Evolutionary conservation across 2,113 vertebrate genomes (phyloP).

Genomic region (Xiphophorus maculatus): DNA sequence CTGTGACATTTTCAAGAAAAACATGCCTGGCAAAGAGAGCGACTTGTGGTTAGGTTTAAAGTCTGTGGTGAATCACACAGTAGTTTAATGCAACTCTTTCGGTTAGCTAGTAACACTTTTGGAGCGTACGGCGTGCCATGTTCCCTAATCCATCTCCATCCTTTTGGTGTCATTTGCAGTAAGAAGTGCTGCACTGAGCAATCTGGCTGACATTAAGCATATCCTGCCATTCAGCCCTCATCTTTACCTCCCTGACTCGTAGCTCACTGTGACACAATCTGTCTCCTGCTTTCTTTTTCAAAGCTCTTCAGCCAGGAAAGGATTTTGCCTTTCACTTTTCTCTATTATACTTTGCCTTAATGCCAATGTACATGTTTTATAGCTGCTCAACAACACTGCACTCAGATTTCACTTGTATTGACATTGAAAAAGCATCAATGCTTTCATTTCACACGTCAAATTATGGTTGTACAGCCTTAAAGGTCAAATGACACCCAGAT

Average conservation of each 20-base stretch:
- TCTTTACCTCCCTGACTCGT: slow-evolving; percentile 63
- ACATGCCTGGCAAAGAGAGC: slow-evolving; percentile 11
- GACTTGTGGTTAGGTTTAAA: slow-evolving; percentile 46
- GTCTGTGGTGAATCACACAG: slow-evolving; percentile 15
- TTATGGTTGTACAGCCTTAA: background rate
- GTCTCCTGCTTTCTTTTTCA: slow-evolving; percentile 50
- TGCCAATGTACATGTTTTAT: background rate
- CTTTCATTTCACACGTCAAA: background rate
- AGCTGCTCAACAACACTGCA: slow-evolving; percentile 1
- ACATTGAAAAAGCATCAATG: background rate
- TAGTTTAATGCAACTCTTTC: slow-evolving; percentile 34
- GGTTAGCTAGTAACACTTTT: slow-evolving; percentile 46
- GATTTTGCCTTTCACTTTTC: slow-evolving; percentile 59
- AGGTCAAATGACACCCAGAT: no score
- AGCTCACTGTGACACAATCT: slow-evolving; percentile 72
- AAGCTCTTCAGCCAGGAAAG: slow-evolving; percentile 46
- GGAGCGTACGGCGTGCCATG: slow-evolving; percentile 45
- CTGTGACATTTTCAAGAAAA: slow-evolving; percentile 40
- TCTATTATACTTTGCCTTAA: slow-evolving; percentile 7
- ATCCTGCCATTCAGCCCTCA: slow-evolving; percentile 67
- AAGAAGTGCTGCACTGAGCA: slow-evolving; percentile 69
- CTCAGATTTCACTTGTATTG: background rate
- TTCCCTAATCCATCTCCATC: slow-evolving; percentile 70
- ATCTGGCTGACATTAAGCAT: slow-evolving; percentile 74
- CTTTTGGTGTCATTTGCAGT: slow-evolving; percentile 63